Percentiles rank a stretch among this genome's conserved stretches.
These are phyloP conservation scores for Pipistrellus pygmaeus DNA, from an alignment of 2,797 vertebrate species.

Conservation along the genomic window DNA sequence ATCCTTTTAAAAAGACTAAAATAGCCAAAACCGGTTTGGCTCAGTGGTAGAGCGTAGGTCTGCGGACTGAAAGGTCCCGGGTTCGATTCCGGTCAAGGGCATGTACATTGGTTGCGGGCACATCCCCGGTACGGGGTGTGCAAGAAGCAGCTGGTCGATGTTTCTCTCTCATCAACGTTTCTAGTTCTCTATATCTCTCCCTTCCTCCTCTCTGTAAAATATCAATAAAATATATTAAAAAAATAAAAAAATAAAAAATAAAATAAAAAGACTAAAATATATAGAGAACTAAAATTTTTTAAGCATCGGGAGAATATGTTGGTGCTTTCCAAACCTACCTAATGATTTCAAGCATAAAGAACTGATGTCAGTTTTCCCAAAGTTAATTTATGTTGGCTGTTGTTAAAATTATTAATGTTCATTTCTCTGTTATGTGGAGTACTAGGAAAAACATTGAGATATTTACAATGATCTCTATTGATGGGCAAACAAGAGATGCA, in stretches of 20 bases:
- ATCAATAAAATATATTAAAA: no score
- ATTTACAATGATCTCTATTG: not conserved
- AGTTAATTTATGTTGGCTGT: not conserved
- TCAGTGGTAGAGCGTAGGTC: no score
- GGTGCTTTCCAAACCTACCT: not conserved
- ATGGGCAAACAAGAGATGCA: not conserved
- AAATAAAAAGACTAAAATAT: slow-evolving; percentile 35
- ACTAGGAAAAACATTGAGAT: not conserved
- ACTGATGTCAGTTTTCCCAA: not conserved
- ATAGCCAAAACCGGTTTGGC: no score
- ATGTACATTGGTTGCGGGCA: no score
- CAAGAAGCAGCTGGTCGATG: no score
- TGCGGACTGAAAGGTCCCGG: no score
- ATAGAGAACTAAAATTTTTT: not conserved
- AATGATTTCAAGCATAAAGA: not conserved
- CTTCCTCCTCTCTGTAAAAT: no score
- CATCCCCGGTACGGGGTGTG: no score
- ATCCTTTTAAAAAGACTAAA: slow-evolving; percentile 33
- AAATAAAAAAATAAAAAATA: no score
- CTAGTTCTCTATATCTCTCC: no score
- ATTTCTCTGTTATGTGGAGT: slow-evolving; percentile 3
- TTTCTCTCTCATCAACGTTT: no score
- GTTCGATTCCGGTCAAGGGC: no score
- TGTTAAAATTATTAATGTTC: slow-evolving; percentile 9
- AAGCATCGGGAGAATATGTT: not conserved